These are phyloP conservation scores for Chloropsis hardwickii DNA, from an alignment of 2,113 vertebrate genomes.

Conservation along the genomic window DNA sequence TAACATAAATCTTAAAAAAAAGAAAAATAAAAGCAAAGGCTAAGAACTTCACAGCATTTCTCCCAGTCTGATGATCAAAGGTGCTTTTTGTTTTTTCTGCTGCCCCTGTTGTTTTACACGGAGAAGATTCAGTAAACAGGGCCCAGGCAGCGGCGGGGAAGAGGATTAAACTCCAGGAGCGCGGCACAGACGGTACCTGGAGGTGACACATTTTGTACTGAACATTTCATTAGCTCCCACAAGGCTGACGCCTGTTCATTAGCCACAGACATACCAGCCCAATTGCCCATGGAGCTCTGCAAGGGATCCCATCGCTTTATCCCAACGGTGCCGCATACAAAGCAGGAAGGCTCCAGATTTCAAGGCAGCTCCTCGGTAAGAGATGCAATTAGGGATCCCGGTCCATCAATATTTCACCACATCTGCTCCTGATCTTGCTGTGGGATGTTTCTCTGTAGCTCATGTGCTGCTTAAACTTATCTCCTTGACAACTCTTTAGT, in stretches of 20 bases:
- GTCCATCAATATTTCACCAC: conserved; percentile 49
- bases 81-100: not conserved
- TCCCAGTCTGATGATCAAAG: not conserved
- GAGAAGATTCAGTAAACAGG: not conserved
- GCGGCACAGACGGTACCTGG: conserved; percentile 20
- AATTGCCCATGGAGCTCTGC: conserved; percentile 30
- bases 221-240: conserved; percentile 46
- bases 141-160: not conserved
- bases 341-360: conserved; percentile 22
- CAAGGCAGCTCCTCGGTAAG: not conserved
- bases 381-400: conserved; percentile 11
- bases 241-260: not conserved
- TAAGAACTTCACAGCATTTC: not conserved
- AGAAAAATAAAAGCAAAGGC: not conserved
- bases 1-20: not conserved
- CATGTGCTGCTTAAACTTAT: conserved; percentile 23
- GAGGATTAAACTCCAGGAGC: not conserved
- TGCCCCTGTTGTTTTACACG: not conserved
- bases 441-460: conserved; percentile 23
- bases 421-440: not conserved
- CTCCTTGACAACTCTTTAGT: conserved; percentile 50
- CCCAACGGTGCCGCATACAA: not conserved
- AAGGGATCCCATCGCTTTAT: conserved; percentile 13
- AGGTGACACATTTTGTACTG: not conserved
- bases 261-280: conserved; percentile 16